Evolutionary conservation across 2,797 vertebrate species (phyloP), one percentile per base, ranked within the genome.

Genomic region (Sphenodon punctatus): DNA sequence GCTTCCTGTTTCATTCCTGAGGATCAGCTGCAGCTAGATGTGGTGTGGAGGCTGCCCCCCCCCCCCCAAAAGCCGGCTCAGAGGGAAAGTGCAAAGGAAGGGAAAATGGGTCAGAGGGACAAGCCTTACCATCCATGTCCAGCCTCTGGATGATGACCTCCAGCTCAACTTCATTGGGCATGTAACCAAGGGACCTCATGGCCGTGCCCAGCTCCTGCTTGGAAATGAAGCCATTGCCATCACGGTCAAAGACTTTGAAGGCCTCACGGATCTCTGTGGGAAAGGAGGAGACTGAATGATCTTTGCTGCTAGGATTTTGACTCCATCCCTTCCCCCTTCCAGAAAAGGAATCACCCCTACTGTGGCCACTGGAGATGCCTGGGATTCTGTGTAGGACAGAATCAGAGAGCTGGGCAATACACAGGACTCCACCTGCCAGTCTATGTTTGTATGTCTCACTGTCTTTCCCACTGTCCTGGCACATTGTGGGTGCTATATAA

Each of bases 121-220:
- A 1, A 8, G 3, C 10, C 95, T 97, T 94, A 99, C 98, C 98
- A 0, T 99, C 98, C 98, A 98, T 99, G 95, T 99, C 98, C 75
- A 99, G 97, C 88, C 98, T 96, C 93, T 99, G 98, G 91, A 99
- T 99, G 94, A 99, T 99, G 86, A 99, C 97, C 72, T 99, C 98
- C 76, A 99, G 95, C 95, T 99, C 98, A 92, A 99, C 98, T 93
- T 99, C 98, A 2, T 99, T 99, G 89, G 98, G 98, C 98, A 99
- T 99, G 95, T 99, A 99, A 49, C 98, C 98, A 89, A 99, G 94
- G 9, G 98, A 99, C 46, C 98, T 97, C 98, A 99, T 99, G 92
- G 98, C 98, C 6, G 97, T 98, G 66, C 98, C 98, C 91, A 99
- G 96, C 93, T 99, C 98, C 94, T 99, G 98, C 96, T 99, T 99